Percentiles rank a stretch among this genome's conserved stretches.
phyloP scores from a whole-genome alignment of 2,113 vertebrate species.

The Leptosomus discolor region DNA sequence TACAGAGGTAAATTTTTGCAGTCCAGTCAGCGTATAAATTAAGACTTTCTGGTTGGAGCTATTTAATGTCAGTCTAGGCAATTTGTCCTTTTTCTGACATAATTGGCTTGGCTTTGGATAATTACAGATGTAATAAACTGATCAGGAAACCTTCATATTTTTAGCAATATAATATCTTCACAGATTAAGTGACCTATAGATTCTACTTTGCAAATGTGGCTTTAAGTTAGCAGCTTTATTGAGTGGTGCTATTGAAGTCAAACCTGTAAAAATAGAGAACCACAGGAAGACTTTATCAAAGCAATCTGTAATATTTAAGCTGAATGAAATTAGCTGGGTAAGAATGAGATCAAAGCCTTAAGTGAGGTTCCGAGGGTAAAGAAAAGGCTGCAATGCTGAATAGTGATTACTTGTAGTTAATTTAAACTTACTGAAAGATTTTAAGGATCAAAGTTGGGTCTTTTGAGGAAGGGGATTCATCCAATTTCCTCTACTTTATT shows the following conservation, averaged over 20 bases:
- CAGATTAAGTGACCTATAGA: neutral
- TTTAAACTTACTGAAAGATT: conserved; percentile 40
- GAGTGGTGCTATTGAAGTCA: neutral
- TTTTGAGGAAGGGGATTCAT: conserved; percentile 26
- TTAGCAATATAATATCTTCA: neutral
- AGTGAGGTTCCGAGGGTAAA: conserved; percentile 10
- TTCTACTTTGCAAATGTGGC: neutral
- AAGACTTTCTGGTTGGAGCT: neutral
- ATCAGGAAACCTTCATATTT: neutral
- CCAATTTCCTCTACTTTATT: conserved; percentile 41
- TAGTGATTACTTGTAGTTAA: conserved; percentile 34
- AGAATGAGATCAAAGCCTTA: conserved; percentile 41
- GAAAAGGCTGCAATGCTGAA: conserved; percentile 33
- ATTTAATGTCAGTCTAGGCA: neutral
- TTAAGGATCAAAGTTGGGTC: conserved; percentile 43
- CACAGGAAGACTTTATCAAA: neutral
- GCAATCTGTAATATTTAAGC: conserved; percentile 31
- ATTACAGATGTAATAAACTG: conserved; percentile 12
- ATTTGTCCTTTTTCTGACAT: neutral
- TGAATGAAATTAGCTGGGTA: conserved; percentile 36
- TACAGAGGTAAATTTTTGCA: neutral
- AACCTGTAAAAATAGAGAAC: neutral
- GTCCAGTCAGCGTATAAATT: neutral
- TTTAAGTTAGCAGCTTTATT: neutral
- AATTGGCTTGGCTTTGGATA: conserved; percentile 1